Evolutionary conservation across 2,113 vertebrate species (phyloP).

Genomic region (Hoplias malabaricus): DNA sequence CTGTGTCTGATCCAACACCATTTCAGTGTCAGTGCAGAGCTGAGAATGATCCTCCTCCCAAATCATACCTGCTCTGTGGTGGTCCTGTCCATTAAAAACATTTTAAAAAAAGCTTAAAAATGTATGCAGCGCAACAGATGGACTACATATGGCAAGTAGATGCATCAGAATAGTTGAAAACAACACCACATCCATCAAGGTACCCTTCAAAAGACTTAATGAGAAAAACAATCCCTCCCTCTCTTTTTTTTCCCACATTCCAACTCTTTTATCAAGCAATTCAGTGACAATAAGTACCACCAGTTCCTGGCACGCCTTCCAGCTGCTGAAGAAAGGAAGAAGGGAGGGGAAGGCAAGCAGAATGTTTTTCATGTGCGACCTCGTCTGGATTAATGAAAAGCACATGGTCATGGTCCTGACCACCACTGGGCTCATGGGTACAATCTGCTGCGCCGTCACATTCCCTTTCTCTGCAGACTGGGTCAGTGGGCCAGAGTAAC

Average conservation of each 20-base stretch:
- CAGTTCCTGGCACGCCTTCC: not conserved
- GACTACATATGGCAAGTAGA: too few species aligned
- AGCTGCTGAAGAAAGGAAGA: not conserved
- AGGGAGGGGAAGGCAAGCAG: not conserved
- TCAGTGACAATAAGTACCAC: not conserved
- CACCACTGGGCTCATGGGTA: constrained; percentile 26
- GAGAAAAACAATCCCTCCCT: not conserved
- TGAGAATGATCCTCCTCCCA: too few species aligned
- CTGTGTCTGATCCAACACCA: too few species aligned
- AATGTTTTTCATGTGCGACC: constrained; percentile 42
- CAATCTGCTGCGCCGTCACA: constrained; percentile 53
- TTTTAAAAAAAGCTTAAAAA: too few species aligned
- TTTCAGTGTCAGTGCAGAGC: too few species aligned
- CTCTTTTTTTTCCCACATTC: not conserved
- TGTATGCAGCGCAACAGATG: too few species aligned
- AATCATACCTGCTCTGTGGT: too few species aligned
- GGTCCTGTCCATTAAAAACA: too few species aligned
- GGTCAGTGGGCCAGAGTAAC: constrained; percentile 63
- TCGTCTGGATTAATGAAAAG: constrained; percentile 58
- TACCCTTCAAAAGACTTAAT: not conserved
- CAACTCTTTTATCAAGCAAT: not conserved
- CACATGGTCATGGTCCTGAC: constrained; percentile 48
- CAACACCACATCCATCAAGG: not conserved
- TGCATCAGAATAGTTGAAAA: too few species aligned
- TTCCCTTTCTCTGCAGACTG: constrained; percentile 55